Evolutionary conservation across 37 sponge, comb jelly and placozoan genomes (phyloP).

Genomic region (Chondrilla cf. caribensis): DNA sequence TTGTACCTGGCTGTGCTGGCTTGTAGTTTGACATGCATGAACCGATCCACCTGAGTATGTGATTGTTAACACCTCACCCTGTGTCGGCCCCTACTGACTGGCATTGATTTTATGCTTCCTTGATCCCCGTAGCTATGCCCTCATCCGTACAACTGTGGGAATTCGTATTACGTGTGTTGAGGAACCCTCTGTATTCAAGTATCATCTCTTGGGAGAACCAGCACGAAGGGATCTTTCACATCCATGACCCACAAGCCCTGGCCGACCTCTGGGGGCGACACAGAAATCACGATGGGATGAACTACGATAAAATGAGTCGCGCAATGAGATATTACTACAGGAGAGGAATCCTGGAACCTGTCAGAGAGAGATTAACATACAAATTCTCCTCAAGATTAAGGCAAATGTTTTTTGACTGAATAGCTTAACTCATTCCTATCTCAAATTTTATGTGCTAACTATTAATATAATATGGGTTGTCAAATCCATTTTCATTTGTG

Average conservation of each 20-base stretch:
- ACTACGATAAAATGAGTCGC: slow-evolving; percentile 74
- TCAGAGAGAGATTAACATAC: slow-evolving; percentile 72
- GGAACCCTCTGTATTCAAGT: slow-evolving; percentile 64
- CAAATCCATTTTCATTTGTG: no score
- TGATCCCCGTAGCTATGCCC: slow-evolving; percentile 52
- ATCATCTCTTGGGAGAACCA: slow-evolving; percentile 82
- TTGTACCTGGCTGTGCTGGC: no score
- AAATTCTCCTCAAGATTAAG: slow-evolving; percentile 32
- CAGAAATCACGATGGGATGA: slow-evolving; percentile 69
- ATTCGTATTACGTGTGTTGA: slow-evolving; percentile 63
- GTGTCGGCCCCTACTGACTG: background rate
- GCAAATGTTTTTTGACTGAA: slow-evolving; percentile 15
- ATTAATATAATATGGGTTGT: no score
- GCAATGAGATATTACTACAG: slow-evolving; percentile 82
- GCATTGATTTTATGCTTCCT: background rate
- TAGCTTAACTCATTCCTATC: background rate
- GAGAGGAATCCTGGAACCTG: slow-evolving; percentile 72
- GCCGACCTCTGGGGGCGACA: slow-evolving; percentile 80
- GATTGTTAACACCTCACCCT: background rate
- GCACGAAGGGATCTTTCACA: slow-evolving; percentile 72
- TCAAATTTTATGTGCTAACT: no score
- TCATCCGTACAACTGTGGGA: slow-evolving; percentile 76
- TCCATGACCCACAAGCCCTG: slow-evolving; percentile 73
- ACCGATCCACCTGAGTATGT: no score
- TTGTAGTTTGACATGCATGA: no score